phyloP scores from a whole-genome alignment of 2,113 vertebrate species.

The Cichladusa arquata region DNA sequence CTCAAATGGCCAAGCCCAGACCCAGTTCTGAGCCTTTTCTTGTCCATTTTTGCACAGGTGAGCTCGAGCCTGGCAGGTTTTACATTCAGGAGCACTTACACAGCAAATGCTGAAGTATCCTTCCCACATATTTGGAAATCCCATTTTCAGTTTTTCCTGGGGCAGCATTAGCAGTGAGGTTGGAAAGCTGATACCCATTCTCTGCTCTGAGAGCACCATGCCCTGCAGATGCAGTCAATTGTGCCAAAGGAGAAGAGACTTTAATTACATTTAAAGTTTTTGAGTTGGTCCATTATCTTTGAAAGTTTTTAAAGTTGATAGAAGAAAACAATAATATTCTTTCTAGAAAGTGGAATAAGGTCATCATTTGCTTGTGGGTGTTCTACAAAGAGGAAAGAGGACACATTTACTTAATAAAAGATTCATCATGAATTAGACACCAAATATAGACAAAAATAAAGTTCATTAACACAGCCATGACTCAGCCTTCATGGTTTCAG shows the following conservation, averaged over 20 bases:
- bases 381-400: background rate
- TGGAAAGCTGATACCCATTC: background rate
- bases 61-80: background rate
- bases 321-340: background rate
- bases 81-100: background rate
- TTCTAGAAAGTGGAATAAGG: background rate
- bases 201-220: background rate
- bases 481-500: background rate
- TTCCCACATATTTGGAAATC: background rate
- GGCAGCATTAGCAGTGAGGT: background rate
- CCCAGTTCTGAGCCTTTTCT: background rate
- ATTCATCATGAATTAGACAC: background rate
- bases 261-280: background rate
- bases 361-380: background rate
- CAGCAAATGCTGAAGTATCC: background rate
- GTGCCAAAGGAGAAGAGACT: background rate
- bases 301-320: background rate
- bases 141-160: background rate
- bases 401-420: background rate
- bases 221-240: background rate
- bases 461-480: background rate
- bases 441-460: background rate
- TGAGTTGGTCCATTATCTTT: background rate
- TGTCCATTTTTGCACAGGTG: background rate
- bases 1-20: rapidly evolving